phyloP scores from a whole-genome alignment of 2,113 vertebrate genomes.

The Ctenomys sociabilis region DNA sequence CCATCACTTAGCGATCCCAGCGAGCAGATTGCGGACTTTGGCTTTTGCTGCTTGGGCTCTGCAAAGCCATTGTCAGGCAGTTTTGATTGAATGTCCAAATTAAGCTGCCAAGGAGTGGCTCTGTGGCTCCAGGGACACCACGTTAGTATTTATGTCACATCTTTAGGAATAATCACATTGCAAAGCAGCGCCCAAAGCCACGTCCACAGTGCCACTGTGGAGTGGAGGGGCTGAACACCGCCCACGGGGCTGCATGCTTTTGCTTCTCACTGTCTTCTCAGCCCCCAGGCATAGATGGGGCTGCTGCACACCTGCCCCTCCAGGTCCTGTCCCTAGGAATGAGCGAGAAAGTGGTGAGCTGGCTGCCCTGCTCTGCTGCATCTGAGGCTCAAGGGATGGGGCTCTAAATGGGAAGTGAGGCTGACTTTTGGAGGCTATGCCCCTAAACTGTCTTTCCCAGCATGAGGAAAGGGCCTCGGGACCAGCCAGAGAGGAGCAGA shows the following conservation, averaged over 20 bases:
- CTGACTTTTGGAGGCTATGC: background rate
- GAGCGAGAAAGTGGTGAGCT: background rate
- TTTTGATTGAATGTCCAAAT: conserved; percentile 80
- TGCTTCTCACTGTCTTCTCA: background rate
- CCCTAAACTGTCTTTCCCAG: background rate
- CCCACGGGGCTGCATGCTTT: background rate
- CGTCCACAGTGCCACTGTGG: background rate
- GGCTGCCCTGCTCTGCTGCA: background rate
- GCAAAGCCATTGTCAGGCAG: conserved; percentile 32
- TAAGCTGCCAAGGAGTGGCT: conserved; percentile 69
- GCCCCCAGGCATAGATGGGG: background rate
- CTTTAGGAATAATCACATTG: conserved; percentile 62
- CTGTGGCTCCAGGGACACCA: conserved; percentile 63
- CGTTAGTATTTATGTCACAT: conserved; percentile 76
- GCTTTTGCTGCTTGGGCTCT: conserved; percentile 63
- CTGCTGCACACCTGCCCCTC: background rate
- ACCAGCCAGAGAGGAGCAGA: background rate
- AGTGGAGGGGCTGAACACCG: background rate
- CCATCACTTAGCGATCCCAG: conserved; percentile 76
- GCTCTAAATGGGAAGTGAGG: background rate
- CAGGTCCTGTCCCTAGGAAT: background rate
- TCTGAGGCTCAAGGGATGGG: background rate
- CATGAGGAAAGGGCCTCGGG: background rate
- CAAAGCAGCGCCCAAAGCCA: conserved; percentile 13
- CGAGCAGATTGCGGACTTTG: conserved; percentile 62